Percentiles rank a stretch among this genome's conserved stretches.
phyloP scores from a whole-genome alignment of 2,888 invertebrate species.

The Drosophila recens region DNA sequence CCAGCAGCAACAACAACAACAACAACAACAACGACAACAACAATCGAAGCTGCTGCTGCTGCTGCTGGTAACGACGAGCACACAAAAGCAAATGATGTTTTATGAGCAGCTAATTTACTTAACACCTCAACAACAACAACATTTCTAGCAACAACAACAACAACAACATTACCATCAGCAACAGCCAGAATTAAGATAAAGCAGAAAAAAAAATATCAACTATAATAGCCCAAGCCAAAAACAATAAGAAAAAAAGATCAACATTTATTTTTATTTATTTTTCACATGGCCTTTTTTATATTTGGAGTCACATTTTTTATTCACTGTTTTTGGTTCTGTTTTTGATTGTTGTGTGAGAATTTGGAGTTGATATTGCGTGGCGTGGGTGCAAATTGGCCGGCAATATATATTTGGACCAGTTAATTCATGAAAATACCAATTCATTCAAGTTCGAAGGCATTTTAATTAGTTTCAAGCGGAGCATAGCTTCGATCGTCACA shows the following conservation, averaged over 20 bases:
- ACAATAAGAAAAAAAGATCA: constrained; percentile 42
- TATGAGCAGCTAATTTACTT: constrained; percentile 82
- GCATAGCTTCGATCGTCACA: constrained; percentile 41
- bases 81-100: constrained; percentile 77
- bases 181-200: constrained; percentile 54
- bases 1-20: constrained; percentile 28
- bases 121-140: constrained; percentile 71
- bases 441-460: constrained; percentile 71
- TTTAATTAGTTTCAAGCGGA: constrained; percentile 75
- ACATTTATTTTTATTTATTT: constrained; percentile 72
- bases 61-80: constrained; percentile 56
- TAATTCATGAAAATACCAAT: constrained; percentile 78
- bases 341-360: constrained; percentile 30
- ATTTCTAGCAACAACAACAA: constrained; percentile 34
- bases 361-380: constrained; percentile 2
- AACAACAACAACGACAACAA: constrained; percentile 35
- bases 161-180: constrained; percentile 31
- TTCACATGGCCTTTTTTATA: constrained; percentile 71
- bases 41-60: constrained; percentile 43
- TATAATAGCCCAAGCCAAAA: constrained; percentile 63
- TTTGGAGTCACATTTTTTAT: constrained; percentile 41
- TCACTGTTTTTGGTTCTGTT: constrained; percentile 5
- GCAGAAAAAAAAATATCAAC: constrained; percentile 50
- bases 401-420: constrained; percentile 58
- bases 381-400: constrained; percentile 74